Base-by-base conservation (phyloP, 2,888 invertebrate genomes). In the Abrostola tripartita region DNA sequence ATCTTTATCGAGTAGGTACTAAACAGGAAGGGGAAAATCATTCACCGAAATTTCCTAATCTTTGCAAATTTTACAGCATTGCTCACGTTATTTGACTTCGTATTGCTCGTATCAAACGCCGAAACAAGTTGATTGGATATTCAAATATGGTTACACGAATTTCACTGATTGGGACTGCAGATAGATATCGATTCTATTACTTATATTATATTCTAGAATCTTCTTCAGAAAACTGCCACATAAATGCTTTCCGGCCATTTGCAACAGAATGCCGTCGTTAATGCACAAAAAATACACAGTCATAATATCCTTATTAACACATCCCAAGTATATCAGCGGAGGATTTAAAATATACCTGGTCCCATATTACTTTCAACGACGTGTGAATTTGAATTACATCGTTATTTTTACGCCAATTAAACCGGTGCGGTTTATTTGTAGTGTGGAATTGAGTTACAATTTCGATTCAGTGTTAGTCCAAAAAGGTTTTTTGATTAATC, bases 321-420 rank as follows among this genome's bases (percentile, higher is more conserved):
- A 56, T 44, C 36, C 64, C 49, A 57, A 54, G 52, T 64, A 58
- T 42, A 57, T 49, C 42, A 69, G 54, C 4, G 42, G 14, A 51
- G 44, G 51, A 41, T 67, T 69, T 61, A 55, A 73, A 62, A 60
- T 40, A 76, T 56, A 49, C 59, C 44, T 11, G 53, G 41, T 38
- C 24, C 52, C 11, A 37, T 67, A 72, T 78, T 78, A 74, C 77
- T 80, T 71, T 82, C 74, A 78, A 81, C 83, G 77, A 81, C 81
- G 81, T 85, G 81, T 82, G 83, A 86, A 87, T 87, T 88, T 87
- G 82, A 86, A 88, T 90, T 88, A 90, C 91, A 84, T 92, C 92
- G 90, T 93, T 93, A 93, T 93, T 92, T 93, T 93, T 89, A 91
- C 89, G 92, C 89, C 90, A 92, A 92, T 92, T 92, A 92, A 89